Evolutionary conservation across 2,113 vertebrate species (phyloP).

Genomic region (Fulmarus glacialis): DNA sequence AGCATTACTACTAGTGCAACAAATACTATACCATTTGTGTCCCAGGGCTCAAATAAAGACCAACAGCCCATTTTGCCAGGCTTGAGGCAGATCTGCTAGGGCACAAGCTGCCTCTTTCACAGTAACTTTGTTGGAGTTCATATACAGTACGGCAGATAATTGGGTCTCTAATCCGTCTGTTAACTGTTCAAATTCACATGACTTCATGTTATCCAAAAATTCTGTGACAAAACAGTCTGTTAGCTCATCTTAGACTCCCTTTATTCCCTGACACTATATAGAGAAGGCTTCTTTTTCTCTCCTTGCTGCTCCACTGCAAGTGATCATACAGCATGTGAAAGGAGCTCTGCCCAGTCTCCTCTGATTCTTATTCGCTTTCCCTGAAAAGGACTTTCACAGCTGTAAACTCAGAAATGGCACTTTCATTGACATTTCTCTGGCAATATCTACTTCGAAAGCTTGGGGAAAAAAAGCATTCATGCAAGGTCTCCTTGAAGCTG

Average conservation of each 20-base stretch:
- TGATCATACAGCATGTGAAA: conserved; percentile 40
- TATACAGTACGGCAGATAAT: conserved; percentile 24
- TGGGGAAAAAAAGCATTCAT: background rate
- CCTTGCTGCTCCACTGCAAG: background rate
- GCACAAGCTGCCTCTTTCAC: background rate
- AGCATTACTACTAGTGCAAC: background rate
- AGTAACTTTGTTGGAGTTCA: background rate
- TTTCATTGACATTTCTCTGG: background rate
- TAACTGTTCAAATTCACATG: conserved; percentile 44
- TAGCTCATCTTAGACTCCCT: conserved; percentile 7
- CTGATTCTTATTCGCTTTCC: background rate
- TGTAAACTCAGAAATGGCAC: background rate
- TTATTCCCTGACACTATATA: conserved; percentile 13
- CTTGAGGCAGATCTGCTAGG: background rate
- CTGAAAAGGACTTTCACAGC: background rate
- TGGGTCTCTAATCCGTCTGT: conserved; percentile 43
- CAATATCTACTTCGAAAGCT: background rate
- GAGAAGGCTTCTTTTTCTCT: conserved; percentile 23
- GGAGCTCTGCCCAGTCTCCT: background rate
- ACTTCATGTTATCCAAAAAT: conserved; percentile 50
- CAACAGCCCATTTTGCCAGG: background rate
- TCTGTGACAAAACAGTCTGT: conserved; percentile 10
- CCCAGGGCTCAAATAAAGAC: background rate
- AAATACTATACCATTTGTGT: background rate
- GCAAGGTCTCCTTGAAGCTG: background rate